Percentiles rank a stretch among this genome's conserved stretches.
Evolutionary conservation across 1,140 invertebrate species (phyloP).

Genomic region (Solen grandis): DNA sequence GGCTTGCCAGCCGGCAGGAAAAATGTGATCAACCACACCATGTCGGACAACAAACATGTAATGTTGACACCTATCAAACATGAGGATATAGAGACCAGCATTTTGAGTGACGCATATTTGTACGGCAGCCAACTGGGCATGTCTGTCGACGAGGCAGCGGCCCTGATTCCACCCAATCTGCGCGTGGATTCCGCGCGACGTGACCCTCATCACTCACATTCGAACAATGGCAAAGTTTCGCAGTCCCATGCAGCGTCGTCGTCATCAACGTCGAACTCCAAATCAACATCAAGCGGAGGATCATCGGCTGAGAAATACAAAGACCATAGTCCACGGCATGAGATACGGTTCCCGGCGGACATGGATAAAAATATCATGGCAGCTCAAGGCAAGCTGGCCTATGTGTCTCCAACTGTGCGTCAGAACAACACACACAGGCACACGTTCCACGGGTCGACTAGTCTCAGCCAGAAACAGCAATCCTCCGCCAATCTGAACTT

Average conservation of each 20-base stretch:
- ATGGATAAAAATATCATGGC: conserved; percentile 72
- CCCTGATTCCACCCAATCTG: conserved; percentile 47
- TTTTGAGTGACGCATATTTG: conserved; percentile 42
- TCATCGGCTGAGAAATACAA: conserved; percentile 25
- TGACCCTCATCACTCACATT: neutral
- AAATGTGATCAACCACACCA: conserved; percentile 86
- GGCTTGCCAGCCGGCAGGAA: conserved; percentile 40
- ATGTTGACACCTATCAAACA: conserved; percentile 74
- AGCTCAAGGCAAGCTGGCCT: conserved; percentile 77
- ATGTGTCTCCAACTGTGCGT: conserved; percentile 76
- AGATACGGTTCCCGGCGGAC: conserved; percentile 67
- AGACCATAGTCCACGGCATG: conserved; percentile 67
- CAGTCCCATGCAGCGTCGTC: conserved; percentile 36
- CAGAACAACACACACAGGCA: conserved; percentile 56
- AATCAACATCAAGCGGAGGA: conserved; percentile 1
- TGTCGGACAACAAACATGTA: conserved; percentile 83
- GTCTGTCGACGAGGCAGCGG: conserved; percentile 46
- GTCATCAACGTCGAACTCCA: conserved; percentile 5
- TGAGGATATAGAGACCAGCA: conserved; percentile 64
- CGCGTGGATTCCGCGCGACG: conserved; percentile 33
- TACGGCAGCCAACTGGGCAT: conserved; percentile 50
- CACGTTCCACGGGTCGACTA: conserved; percentile 42
- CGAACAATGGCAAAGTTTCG: conserved; percentile 64
- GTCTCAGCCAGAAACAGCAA: conserved; percentile 47
- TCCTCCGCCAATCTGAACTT: conserved; percentile 61